Conservation (phyloP, 2,888 invertebrate genomes). For the Phortica okadai region DNA sequence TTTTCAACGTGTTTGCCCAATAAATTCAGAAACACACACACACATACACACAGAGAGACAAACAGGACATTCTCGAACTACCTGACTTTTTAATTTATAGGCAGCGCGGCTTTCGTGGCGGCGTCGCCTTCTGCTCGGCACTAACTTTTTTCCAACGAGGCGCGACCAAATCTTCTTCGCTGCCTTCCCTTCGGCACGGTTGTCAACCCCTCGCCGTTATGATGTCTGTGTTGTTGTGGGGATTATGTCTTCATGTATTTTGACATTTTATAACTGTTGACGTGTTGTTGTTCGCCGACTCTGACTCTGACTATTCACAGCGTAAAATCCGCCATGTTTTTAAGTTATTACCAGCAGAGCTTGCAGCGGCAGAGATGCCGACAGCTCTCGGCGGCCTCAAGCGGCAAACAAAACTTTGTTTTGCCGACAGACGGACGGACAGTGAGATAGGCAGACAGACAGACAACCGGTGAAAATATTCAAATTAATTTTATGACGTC, state of each 20-base stretch:
- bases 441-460: not conserved
- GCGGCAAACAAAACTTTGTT: too few species aligned
- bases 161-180: not conserved
- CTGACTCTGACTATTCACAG: constrained; percentile 40
- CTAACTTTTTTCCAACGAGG: constrained; percentile 31
- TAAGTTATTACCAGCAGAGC: constrained; percentile 26
- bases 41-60: not conserved
- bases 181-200: not conserved
- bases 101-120: not conserved
- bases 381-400: too few species aligned
- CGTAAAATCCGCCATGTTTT: constrained; percentile 58
- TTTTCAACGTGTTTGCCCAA: constrained; percentile 41
- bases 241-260: constrained; percentile 63
- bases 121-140: not conserved
- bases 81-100: constrained; percentile 16
- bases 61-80: not conserved
- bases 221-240: constrained; percentile 32
- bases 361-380: constrained; percentile 32
- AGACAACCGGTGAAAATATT: constrained; percentile 51
- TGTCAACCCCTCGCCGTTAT: not conserved
- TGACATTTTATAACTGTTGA: constrained; percentile 61
- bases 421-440: not conserved
- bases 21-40: constrained; percentile 43
- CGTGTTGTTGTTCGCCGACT: constrained; percentile 44
- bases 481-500: constrained; percentile 64